Base-by-base conservation (phyloP, 2,113 vertebrate genomes). In the Megaceryle maxima region DNA sequence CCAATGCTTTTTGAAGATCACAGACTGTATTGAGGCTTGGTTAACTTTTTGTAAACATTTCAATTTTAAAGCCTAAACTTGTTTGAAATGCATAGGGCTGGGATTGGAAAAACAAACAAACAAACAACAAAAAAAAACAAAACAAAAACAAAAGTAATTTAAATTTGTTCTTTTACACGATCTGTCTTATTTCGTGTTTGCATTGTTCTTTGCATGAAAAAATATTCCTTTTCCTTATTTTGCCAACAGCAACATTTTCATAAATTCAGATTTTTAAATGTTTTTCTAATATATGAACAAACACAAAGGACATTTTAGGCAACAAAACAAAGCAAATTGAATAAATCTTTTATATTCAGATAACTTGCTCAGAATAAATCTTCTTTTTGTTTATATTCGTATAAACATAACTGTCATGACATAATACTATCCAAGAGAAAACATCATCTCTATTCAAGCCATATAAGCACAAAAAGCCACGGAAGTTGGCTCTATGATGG, bases 381-480 rank as follows among this genome's bases (percentile, higher is more conserved):
- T 55, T 76, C 14, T 74, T 92, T 80, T 67, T 88, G 41, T 76
- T 96, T 94, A 62, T 83, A 83, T 77, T 90, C 14, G 57, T 31
- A 91, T 37, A 79, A 89, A 94, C 21, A 9, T 68, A 87, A 66
- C 44, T 41, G 17, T 64, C 69, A 78, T n/a, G 74, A 88, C 39
- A 67, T 39, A 89, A 81, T 56, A 78, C 43, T 66, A 53, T 41
- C 11, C 53, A 48, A 94, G 48, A 91, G 51, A 94, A 92, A 94
- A 87, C 55, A 93, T 21, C 2, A 55, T 86, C 74, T 73, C 44
- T 59, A 15, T 74, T 94, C 77, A 92, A 78, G 46, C 89, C 91
- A 87, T 84, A 82, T 91, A 96, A 96, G 87, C 35, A 94, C 44
- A 82, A 91, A 89, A 92, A 79, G 5, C 26, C 26, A 82, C 15